Evolutionary conservation across 2,888 invertebrate genomes (phyloP), one percentile per base, ranked within the genome.

Genomic region (Epicampocera succincta): DNA sequence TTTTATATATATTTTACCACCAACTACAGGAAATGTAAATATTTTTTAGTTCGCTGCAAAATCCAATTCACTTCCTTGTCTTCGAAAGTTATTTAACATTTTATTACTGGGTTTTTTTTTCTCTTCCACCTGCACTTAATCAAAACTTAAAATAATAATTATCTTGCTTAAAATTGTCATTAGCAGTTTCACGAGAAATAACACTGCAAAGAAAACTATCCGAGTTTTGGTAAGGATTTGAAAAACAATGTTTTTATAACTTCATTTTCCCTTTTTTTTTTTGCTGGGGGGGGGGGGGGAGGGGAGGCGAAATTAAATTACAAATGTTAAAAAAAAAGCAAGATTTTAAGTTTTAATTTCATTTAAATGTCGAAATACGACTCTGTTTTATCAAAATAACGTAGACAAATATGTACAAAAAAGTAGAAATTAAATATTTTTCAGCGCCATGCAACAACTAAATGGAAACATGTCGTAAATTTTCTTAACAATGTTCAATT

Each of bases 201-300:
- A 25, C n/a, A 44, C 56, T 60, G 38, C 46, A 80, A 19, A 52
- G 15, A 52, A 69, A 71, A 25, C 17, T 54, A 56, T 63, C 58
- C 3, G 6, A 25, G 50, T 21, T 8, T 6, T 38, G 42, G 17
- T 44, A 52, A 19, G 60, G 46, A 66, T 71, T 80, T 29, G 29
- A 71, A 75, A 66, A 44, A 60, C 54, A 75, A 66, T 80, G 66
- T 80, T 80, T 75, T 44, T 60, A 75, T 63, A 75, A 61, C 54
- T 60, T 71, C 8, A 50, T 69, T 77, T 71, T 71, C n/a, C 42
- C 56, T 40, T 25, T 40, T 8, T n/a, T n/a, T n/a, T n/a, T n/a
- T n/a, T n/a, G n/a, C n/a, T n/a, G n/a, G n/a, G n/a, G n/a, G n/a
- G n/a, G n/a, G n/a, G n/a, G n/a, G n/a, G n/a, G n/a, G n/a, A n/a